phyloP scores from a whole-genome alignment of 2,797 vertebrate species.

The Manis pentadactyla region DNA sequence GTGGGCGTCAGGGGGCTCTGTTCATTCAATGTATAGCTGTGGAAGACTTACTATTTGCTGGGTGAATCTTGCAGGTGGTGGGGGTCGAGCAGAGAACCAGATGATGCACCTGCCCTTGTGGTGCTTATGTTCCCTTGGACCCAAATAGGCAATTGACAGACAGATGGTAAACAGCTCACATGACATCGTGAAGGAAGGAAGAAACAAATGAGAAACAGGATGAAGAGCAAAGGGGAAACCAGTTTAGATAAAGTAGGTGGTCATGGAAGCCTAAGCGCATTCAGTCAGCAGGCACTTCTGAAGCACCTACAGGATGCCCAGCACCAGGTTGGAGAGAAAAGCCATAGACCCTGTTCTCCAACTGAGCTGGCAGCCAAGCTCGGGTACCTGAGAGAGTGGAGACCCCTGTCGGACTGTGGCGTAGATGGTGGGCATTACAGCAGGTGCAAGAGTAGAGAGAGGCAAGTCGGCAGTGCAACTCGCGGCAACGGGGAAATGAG shows the following conservation, averaged over 20 bases:
- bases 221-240: too few species aligned
- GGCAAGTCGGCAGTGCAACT: fast-evolving
- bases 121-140: not conserved
- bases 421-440: fast-evolving
- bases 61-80: too few species aligned
- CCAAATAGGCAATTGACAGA: not conserved
- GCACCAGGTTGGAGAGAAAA: not conserved
- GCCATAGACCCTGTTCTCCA: not conserved
- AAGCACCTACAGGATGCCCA: not conserved
- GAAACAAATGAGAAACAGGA: not conserved
- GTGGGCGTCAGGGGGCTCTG: not conserved
- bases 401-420: not conserved
- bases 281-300: not conserved
- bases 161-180: not conserved
- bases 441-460: not conserved
- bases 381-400: not conserved
- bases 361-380: not conserved
- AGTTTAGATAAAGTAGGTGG: not conserved
- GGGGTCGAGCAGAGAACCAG: not conserved
- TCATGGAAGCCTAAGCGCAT: fast-evolving
- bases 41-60: not conserved
- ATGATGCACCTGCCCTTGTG: not conserved
- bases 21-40: not conserved
- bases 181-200: not conserved
- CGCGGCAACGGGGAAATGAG: not conserved